phyloP scores from a whole-genome alignment of 2,113 vertebrate species.

The Ammodytes marinus region DNA sequence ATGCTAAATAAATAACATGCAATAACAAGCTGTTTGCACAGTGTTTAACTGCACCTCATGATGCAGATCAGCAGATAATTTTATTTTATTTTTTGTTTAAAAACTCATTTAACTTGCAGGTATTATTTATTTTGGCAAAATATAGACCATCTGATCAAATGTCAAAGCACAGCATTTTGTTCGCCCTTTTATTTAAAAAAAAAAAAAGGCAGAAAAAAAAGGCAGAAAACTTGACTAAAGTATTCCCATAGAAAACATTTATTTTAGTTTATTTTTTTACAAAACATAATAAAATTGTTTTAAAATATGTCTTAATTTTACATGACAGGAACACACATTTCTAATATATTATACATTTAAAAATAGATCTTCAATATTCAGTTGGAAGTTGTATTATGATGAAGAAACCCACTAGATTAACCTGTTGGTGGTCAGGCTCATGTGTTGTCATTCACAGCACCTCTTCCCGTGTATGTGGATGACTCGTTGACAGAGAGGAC shows the following conservation, averaged over 20 bases:
- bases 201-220: background rate
- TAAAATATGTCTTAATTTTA: background rate
- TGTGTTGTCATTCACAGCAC: slow-evolving; percentile 60
- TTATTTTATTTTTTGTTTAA: background rate
- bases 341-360: background rate
- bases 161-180: background rate
- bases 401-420: background rate
- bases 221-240: background rate
- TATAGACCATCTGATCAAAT: background rate
- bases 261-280: slow-evolving; percentile 41
- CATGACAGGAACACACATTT: background rate
- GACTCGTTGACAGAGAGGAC: slow-evolving; percentile 69
- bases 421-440: background rate
- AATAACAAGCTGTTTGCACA: background rate
- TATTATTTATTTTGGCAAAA: background rate
- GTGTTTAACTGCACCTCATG: background rate
- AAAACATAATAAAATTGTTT: slow-evolving; percentile 41
- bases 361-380: background rate
- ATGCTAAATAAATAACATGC: background rate
- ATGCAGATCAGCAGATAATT: background rate
- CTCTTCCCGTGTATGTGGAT: slow-evolving; percentile 68
- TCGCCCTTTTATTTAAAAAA: background rate
- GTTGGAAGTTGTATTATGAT: background rate
- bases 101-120: background rate
- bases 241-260: slow-evolving; percentile 41